A percentile compares a stretch with the other conserved stretches of the same genome.
These are phyloP conservation scores for Drosophila macrothrix DNA, from an alignment of 2,888 invertebrate species.

Conservation along the genomic window DNA sequence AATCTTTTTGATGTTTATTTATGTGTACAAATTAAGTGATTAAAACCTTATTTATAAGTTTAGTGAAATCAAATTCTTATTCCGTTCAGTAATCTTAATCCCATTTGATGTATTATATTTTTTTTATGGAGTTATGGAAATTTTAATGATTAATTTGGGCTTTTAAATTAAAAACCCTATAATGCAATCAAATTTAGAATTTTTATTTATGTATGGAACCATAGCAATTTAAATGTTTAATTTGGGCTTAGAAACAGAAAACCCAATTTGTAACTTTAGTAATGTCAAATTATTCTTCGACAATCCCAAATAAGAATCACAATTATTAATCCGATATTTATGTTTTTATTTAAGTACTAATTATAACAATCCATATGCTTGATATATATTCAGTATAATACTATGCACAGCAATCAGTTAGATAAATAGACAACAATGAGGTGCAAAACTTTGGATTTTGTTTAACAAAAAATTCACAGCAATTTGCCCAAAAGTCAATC, in stretches of 20 bases:
- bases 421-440: slow-evolving; percentile 44
- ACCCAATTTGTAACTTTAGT: no score
- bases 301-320: background rate
- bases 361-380: slow-evolving; percentile 49
- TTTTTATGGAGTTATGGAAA: background rate
- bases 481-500: slow-evolving; percentile 50
- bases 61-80: no score
- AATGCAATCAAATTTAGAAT: background rate
- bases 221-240: no score
- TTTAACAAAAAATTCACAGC: slow-evolving; percentile 52
- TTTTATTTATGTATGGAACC: no score
- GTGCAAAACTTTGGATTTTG: slow-evolving; percentile 54
- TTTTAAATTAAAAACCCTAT: background rate
- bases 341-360: slow-evolving; percentile 63
- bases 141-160: background rate
- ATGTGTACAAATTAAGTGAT: background rate
- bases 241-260: no score
- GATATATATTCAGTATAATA: slow-evolving; percentile 58
- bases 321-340: slow-evolving; percentile 2
- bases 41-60: slow-evolving; percentile 39
- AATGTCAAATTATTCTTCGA: no score
- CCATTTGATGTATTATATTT: background rate
- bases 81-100: no score
- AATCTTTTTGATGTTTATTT: no score
- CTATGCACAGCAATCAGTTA: slow-evolving; percentile 58